Conservation (phyloP, 2,797 vertebrate genomes). For the Acanthurus leucopareius region DNA sequence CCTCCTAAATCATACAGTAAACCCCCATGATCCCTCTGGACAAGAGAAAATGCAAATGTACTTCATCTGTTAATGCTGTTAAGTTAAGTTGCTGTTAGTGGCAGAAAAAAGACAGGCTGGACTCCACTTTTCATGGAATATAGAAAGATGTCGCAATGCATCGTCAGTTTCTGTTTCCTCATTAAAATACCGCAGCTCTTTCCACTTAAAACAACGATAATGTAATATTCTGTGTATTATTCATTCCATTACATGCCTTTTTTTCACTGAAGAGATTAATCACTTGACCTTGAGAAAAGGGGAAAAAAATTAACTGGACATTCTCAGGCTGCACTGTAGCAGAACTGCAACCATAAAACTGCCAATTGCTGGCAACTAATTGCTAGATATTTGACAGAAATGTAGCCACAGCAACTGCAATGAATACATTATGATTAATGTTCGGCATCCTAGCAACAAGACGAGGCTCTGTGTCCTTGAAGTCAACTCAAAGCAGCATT, state of each 20-base stretch:
- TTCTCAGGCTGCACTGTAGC: constrained; percentile 28
- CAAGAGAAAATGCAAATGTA: not conserved
- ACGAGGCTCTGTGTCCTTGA: not conserved
- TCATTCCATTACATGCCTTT: constrained; percentile 37
- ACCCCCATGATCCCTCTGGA: not conserved
- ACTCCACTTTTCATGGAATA: not conserved
- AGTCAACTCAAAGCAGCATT: constrained; percentile 10
- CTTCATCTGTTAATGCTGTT: constrained; percentile 2
- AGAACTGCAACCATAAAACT: constrained; percentile 46
- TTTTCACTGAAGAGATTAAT: constrained; percentile 51
- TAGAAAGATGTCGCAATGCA: not conserved
- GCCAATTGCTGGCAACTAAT: constrained; percentile 45
- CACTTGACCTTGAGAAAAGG: constrained; percentile 17
- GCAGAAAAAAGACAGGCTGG: not conserved
- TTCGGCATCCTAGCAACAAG: constrained; percentile 17
- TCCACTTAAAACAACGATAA: constrained; percentile 11
- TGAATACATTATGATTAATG: constrained; percentile 23
- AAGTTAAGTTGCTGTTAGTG: constrained; percentile 1
- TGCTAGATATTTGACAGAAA: constrained; percentile 31
- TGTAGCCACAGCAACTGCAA: constrained; percentile 16
- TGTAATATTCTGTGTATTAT: constrained; percentile 42
- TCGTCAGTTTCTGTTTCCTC: constrained; percentile 7
- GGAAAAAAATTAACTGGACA: constrained; percentile 22
- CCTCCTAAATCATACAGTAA: not conserved
- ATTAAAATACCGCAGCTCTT: constrained; percentile 13